These are phyloP conservation scores for Steinernema carpocapsae DNA, from an alignment of 2,888 invertebrate species.

Conservation along the genomic window DNA sequence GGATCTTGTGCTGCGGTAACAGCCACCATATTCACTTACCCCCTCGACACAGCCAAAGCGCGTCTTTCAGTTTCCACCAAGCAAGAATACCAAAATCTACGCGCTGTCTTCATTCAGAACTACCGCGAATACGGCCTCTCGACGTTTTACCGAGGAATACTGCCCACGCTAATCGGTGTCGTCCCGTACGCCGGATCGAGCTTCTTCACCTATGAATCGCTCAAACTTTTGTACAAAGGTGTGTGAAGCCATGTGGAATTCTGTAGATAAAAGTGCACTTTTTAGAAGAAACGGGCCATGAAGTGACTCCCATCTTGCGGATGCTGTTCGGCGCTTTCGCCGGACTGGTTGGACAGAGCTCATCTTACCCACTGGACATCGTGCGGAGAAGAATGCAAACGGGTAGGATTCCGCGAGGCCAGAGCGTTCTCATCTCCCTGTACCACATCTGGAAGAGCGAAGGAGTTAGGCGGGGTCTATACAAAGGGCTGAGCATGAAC, in stretches of 20 bases:
- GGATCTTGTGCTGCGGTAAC: slow-evolving; percentile 94
- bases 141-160: slow-evolving; percentile 62
- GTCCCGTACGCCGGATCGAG: slow-evolving; percentile 95
- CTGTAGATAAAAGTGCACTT: slow-evolving; percentile 6
- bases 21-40: slow-evolving; percentile 91
- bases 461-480: slow-evolving; percentile 86
- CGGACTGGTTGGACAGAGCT: slow-evolving; percentile 89
- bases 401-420: slow-evolving; percentile 52
- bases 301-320: slow-evolving; percentile 69
- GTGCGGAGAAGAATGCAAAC: slow-evolving; percentile 75
- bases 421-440: slow-evolving; percentile 72
- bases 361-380: slow-evolving; percentile 95
- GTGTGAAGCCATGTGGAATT: slow-evolving; percentile 59
- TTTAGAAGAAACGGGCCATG: slow-evolving; percentile 57
- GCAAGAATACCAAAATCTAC: slow-evolving; percentile 74
- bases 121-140: slow-evolving; percentile 57
- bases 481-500: slow-evolving; percentile 99
- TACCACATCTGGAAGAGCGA: slow-evolving; percentile 79
- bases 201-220: slow-evolving; percentile 93
- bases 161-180: slow-evolving; percentile 88
- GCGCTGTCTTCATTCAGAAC: slow-evolving; percentile 62
- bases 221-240: slow-evolving; percentile 83
- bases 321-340: slow-evolving; percentile 86
- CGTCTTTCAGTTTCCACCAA: slow-evolving; percentile 92
- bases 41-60: slow-evolving; percentile 92